Evolutionary conservation across 1,140 invertebrate species (phyloP).

Genomic region (Aleiodes sp.): DNA sequence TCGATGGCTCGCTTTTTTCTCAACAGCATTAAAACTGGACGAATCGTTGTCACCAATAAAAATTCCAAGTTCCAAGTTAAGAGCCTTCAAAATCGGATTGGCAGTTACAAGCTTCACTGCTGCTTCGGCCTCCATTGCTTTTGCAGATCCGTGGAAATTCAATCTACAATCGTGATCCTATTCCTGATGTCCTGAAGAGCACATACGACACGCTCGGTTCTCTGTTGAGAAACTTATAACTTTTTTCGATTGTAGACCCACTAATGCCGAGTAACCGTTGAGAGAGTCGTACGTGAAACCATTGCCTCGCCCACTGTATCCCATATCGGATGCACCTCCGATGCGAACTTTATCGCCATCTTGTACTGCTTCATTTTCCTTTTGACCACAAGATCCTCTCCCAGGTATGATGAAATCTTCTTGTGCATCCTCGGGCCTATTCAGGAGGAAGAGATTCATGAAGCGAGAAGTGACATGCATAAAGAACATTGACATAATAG

Average conservation of each 20-base stretch:
- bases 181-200: neutral
- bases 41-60: constrained; percentile 38
- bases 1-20: neutral
- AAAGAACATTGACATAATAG: too few species aligned
- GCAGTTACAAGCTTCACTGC: constrained; percentile 18
- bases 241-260: neutral
- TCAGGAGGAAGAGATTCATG: too few species aligned
- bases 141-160: constrained; percentile 33
- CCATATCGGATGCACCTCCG: constrained; percentile 31
- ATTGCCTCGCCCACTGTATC: constrained; percentile 26
- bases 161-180: constrained; percentile 28
- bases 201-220: constrained; percentile 28
- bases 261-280: constrained; percentile 24
- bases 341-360: constrained; percentile 11
- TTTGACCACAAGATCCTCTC: too few species aligned
- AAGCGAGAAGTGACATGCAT: too few species aligned
- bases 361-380: too few species aligned
- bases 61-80: constrained; percentile 32
- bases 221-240: constrained; percentile 23
- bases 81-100: constrained; percentile 31
- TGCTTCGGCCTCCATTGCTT: constrained; percentile 36
- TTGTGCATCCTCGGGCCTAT: too few species aligned
- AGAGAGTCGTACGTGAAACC: constrained; percentile 33
- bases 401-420: too few species aligned
- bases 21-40: constrained; percentile 29